Evolutionary conservation across 53 echinoderm and acorn worm species (phyloP), one percentile per base, ranked within the genome.

Genomic region (Paracentrotus lividus): DNA sequence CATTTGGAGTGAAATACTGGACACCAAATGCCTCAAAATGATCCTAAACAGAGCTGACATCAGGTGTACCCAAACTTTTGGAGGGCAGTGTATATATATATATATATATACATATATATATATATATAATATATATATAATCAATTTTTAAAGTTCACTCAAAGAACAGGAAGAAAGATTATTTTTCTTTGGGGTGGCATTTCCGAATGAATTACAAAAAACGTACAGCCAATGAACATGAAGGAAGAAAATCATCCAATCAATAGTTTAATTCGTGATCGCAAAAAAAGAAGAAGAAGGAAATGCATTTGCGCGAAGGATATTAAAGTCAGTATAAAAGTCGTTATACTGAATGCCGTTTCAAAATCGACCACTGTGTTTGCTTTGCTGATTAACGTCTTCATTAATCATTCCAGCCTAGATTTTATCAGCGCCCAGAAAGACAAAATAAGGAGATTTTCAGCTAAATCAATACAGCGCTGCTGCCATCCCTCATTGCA

Each of bases 351-450:
- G 42, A 42, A 81, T 47, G 81, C 81, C 81, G 47, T 81, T 81
- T 81, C 81, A 47, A 40, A 81, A 81, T 81, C 44, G 81, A 81
- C 81, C 81, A 81, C 26, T 44, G 56, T 92, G 92, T 92, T 92
- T 92, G 81, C 92, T 42, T 53, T 78, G 55, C 78, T 92, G 92
- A 92, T 92, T 92, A 92, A 92, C 77, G 92, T 78, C 92, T 45
- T 77, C 77, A 92, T 92, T 92, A 78, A 92, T 92, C 92, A 92
- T 92, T 52, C 42, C 92, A 78, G 55, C 92, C 81, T 23, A 78
- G 81, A 78, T 78, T 91, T 77, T 78, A 78, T 78, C 77, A 53
- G 81, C 56, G 10, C 42, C 53, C 40, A 92, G 56, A 57, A 92
- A 81, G 56, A 92, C 40, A 59, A 92, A 29, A 36, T 42, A 90